Percentiles rank a stretch among this genome's conserved stretches.
These are phyloP conservation scores for Tuberolachnus salignus DNA, from an alignment of 2,888 invertebrate genomes.

Conservation along the genomic window DNA sequence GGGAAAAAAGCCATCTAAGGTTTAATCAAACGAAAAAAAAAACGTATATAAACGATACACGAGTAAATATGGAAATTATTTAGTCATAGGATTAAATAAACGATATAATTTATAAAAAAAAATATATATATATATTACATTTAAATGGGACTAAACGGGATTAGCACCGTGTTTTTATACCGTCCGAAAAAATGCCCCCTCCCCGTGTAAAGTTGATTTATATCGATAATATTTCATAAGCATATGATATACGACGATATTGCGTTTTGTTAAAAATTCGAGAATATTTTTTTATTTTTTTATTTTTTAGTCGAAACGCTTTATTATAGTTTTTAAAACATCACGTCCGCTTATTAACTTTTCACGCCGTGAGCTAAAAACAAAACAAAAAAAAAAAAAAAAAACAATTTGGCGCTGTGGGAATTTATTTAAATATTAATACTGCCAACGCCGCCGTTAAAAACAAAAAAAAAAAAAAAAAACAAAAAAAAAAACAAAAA, in stretches of 20 bases:
- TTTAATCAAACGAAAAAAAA: too few species aligned
- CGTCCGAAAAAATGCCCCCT: not conserved
- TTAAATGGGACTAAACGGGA: conserved; percentile 1
- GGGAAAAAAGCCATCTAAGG: too few species aligned
- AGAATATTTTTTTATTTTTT: not conserved
- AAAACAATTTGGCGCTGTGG: conserved; percentile 1
- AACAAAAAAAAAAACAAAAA: too few species aligned
- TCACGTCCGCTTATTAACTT: not conserved
- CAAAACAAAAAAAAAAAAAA: too few species aligned
- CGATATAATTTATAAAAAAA: not conserved
- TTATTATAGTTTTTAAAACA: not conserved
- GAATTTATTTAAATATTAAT: too few species aligned
- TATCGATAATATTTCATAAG: not conserved
- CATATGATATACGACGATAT: not conserved
- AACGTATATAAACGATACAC: too few species aligned
- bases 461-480: too few species aligned
- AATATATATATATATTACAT: not conserved
- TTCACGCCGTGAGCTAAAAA: not conserved
- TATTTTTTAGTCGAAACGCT: not conserved
- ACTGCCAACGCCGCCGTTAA: too few species aligned
- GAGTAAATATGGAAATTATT: not conserved
- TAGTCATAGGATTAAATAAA: not conserved
- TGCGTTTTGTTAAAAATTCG: not conserved
- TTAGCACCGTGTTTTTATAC: not conserved
- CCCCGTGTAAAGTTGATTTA: not conserved